Evolutionary conservation across 2,888 invertebrate genomes (phyloP).

Genomic region (Epirrhoe alternata): DNA sequence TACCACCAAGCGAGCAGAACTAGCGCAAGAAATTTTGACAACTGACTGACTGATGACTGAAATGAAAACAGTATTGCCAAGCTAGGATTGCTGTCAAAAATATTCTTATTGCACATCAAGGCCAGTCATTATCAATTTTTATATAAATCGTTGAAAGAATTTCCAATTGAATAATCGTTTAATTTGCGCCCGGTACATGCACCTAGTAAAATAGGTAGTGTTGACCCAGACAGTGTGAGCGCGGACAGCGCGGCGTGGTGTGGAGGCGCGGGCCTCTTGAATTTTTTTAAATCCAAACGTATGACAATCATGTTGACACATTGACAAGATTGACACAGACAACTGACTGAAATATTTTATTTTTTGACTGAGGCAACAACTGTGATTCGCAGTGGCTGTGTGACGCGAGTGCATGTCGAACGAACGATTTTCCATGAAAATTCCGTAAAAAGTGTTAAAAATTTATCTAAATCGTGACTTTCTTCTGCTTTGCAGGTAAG

Average conservation of each 20-base stretch:
- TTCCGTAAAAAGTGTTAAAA: slow-evolving; percentile 52
- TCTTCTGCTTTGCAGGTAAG: slow-evolving; percentile 58
- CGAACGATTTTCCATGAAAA: slow-evolving; percentile 67
- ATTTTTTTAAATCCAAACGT: background rate
- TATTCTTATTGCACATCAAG: background rate
- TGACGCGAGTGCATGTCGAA: slow-evolving; percentile 72
- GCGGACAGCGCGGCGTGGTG: no score
- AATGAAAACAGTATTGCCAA: background rate
- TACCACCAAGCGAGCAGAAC: slow-evolving; percentile 62
- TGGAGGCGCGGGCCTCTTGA: no score
- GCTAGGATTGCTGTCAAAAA: background rate
- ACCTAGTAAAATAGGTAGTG: no score
- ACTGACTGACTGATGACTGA: slow-evolving; percentile 45
- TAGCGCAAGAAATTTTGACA: slow-evolving; percentile 71
- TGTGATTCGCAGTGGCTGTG: slow-evolving; percentile 45
- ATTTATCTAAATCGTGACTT: slow-evolving; percentile 44
- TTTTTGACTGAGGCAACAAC: slow-evolving; percentile 28
- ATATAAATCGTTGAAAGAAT: no score
- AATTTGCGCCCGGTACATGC: no score
- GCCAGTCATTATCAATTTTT: background rate
- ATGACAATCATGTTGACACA: background rate
- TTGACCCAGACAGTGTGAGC: no score
- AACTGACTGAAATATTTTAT: background rate
- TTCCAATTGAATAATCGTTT: no score
- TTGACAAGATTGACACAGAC: background rate